Conservation (phyloP, 2,113 vertebrate species). For the Alethe diademata region DNA sequence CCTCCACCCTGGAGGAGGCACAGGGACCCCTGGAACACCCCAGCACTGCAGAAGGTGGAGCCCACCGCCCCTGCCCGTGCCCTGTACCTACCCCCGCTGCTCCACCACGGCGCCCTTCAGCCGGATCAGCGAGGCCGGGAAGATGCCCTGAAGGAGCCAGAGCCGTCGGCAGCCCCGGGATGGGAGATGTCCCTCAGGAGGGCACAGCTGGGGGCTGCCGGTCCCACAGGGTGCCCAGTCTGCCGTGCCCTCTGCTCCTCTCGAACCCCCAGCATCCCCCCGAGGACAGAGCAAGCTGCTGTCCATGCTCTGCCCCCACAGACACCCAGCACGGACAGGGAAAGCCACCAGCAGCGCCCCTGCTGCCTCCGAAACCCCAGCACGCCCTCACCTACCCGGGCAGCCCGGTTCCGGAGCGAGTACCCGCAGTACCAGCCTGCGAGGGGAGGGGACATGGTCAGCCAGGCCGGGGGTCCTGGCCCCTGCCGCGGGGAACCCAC, state of each 20-base stretch:
- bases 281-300: accelerated
- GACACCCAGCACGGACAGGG: background rate
- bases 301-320: accelerated
- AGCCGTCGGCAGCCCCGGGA: accelerated
- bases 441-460: background rate
- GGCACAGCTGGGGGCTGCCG: background rate
- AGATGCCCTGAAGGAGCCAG: constrained; percentile 46
- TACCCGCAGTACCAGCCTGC: constrained; percentile 65
- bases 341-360: background rate
- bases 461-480: background rate
- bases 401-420: constrained; percentile 41
- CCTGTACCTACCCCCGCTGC: constrained; percentile 8
- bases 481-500: accelerated
- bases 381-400: constrained; percentile 15
- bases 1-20: background rate
- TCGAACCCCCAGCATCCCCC: accelerated
- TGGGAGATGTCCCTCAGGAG: accelerated
- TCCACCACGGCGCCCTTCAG: constrained; percentile 5
- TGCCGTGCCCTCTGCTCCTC: accelerated
- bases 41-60: accelerated
- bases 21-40: background rate
- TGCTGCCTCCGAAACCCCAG: too few species aligned
- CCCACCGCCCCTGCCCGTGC: accelerated
- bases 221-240: background rate
- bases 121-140: constrained; percentile 52